A percentile compares a stretch with the other conserved stretches of the same genome.
phyloP scores from a whole-genome alignment of 2,888 invertebrate genomes.

The Trichogramma evanescens region DNA sequence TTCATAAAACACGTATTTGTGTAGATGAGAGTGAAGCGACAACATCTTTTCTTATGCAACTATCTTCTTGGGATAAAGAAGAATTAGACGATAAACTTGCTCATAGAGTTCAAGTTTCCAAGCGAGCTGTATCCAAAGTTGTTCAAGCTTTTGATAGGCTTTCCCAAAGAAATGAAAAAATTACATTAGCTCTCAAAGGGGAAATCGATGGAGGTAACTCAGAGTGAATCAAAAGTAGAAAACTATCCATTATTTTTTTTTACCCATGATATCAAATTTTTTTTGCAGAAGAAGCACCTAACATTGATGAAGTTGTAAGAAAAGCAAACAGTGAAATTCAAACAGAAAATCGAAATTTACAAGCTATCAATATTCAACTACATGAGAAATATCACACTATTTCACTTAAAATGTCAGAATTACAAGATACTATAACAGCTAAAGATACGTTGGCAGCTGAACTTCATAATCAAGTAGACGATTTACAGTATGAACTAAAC shows the following conservation, averaged over 20 bases:
- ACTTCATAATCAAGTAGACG: constrained; percentile 91
- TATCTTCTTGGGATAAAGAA: constrained; percentile 97
- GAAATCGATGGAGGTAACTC: constrained; percentile 62
- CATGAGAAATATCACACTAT: constrained; percentile 91
- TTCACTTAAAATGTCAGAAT: constrained; percentile 80
- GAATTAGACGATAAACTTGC: constrained; percentile 93
- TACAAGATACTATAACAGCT: constrained; percentile 81
- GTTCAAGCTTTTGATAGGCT: constrained; percentile 93
- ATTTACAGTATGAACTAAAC: constrained; percentile 84
- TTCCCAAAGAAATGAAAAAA: constrained; percentile 92
- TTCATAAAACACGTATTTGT: constrained; percentile 29
- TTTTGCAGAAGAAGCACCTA: constrained; percentile 58
- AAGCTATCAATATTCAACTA: constrained; percentile 80
- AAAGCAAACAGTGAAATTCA: constrained; percentile 83
- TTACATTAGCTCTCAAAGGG: constrained; percentile 80
- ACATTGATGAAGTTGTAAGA: constrained; percentile 74
- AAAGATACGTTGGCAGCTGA: constrained; percentile 93
- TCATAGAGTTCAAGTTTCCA: constrained; percentile 92
- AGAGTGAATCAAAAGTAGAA: not conserved
- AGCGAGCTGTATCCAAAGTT: constrained; percentile 92
- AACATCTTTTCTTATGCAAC: constrained; percentile 88
- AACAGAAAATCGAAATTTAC: constrained; percentile 84
- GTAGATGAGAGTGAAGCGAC: constrained; percentile 93
- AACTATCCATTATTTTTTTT: not conserved
- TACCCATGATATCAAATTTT: constrained; percentile 5